A percentile compares a stretch with the other conserved stretches of the same genome.
Conservation (phyloP, 2,888 invertebrate species). For the Gibbula magus region DNA sequence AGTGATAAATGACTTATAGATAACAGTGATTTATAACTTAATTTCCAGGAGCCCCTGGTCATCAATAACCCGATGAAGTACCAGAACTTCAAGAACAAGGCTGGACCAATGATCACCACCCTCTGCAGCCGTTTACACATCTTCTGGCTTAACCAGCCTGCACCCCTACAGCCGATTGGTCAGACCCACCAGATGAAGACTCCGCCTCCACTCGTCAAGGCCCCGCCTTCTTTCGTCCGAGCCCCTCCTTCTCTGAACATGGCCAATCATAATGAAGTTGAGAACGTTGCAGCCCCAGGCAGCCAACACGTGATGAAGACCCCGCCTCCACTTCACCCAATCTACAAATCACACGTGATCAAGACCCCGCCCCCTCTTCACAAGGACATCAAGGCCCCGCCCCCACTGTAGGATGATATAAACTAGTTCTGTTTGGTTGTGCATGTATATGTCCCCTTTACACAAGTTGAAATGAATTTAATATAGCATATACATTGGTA, state of each 20-base stretch:
- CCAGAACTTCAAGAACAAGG: not conserved
- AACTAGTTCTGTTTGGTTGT: too few relatives aligned
- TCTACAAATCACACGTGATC: not conserved
- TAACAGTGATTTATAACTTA: not conserved
- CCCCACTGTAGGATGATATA: not conserved
- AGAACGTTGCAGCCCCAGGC: not conserved
- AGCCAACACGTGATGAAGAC: not conserved
- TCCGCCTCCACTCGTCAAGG: not conserved
- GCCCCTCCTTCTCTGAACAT: not conserved
- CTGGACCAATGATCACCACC: not conserved
- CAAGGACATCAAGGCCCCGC: not conserved
- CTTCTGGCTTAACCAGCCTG: not conserved
- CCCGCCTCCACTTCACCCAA: slow-evolving; percentile 10
- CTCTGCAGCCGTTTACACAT: slow-evolving; percentile 14
- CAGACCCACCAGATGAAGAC: slow-evolving; percentile 11
- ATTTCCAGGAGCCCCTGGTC: slow-evolving; percentile 1
- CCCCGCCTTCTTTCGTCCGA: not conserved
- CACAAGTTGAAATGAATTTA: too few relatives aligned
- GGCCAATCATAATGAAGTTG: not conserved
- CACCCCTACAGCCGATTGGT: not conserved
- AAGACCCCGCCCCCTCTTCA: not conserved
- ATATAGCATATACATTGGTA: too few relatives aligned
- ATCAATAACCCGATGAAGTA: not conserved
- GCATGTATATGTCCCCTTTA: too few relatives aligned
- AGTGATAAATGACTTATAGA: too few relatives aligned